Base-by-base conservation (phyloP, 2,888 invertebrate genomes). In the Andrena bicolor region DNA sequence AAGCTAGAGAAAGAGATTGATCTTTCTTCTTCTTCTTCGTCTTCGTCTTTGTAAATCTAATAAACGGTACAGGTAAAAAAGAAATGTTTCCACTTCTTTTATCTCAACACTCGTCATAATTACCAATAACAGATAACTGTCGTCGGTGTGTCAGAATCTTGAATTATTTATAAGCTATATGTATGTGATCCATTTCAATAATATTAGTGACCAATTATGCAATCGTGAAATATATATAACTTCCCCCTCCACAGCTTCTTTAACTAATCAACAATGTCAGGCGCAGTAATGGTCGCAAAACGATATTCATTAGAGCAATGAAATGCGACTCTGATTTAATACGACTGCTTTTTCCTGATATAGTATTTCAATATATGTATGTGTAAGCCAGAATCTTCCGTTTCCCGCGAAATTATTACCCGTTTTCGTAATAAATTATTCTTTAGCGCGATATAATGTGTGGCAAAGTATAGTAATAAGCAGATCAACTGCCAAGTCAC, bases 1-100 rank as follows among this genome's bases (percentile, higher is more conserved):
- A 85, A 79, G 64, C 77, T 92, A 3, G 49, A 87, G 4, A 58
- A 73, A 32, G 56, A 79, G 56, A 61, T 78, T 23, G 28, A 60
- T 1, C 23, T 80, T 49, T 56, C 51, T 23, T 32, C 69, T 48
- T 35, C 26, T 10, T 65, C 63, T 30, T 35, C 26, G 5, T 65
- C 63, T 30, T 35, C 26, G 5, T 61, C 63, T 26, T 13, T 48
- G 20, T 71, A 72, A 74, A 26, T 68, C 35, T 8, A 35, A 53
- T 1, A 49, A 26, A 51, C 26, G 32, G 13, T 26, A 26, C 8
- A 23, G 30, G 16, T 16, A 10, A 23, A 58, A 7, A 49, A 35
- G 8, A 16, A 13, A 30, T 28, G n/a, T 28, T 63, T 35, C 28
- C 1, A 23, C 10, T 7, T 41, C 26, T 56, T 16, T 51, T 61